Conservation (phyloP, 2,113 vertebrate species). For the Gnathonemus echidnorhynchus region DNA sequence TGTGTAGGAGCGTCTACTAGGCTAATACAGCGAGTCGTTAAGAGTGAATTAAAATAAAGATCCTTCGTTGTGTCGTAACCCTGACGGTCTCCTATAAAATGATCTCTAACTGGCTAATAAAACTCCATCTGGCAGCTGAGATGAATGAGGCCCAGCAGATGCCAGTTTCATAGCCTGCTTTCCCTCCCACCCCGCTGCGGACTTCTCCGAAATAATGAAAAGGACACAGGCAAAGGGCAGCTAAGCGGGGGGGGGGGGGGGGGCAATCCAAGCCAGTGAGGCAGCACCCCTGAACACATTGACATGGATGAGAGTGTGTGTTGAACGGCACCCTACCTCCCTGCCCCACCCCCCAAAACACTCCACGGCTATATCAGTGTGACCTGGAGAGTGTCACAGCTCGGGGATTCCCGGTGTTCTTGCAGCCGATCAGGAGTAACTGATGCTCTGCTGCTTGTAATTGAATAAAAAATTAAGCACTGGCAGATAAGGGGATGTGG, state of each 20-base stretch:
- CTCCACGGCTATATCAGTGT: not conserved
- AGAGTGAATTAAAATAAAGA: constrained; percentile 12
- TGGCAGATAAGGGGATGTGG: not conserved
- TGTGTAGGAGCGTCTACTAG: not conserved
- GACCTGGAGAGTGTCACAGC: not conserved
- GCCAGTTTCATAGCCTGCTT: not conserved
- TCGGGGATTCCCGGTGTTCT: not conserved
- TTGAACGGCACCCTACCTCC: not conserved
- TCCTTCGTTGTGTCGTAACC: not conserved
- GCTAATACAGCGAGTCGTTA: not conserved
- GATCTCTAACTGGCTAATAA: constrained; percentile 12
- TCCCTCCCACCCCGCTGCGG: not conserved
- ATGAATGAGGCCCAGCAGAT: not conserved
- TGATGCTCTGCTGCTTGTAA: not conserved
- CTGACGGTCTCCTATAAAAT: not conserved
- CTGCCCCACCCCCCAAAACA: not conserved
- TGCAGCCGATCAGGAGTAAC: not conserved
- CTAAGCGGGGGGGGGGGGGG: not conserved
- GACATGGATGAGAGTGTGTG: not conserved
- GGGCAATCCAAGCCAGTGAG: not conserved
- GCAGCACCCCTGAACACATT: not conserved
- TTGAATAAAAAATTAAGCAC: not conserved
- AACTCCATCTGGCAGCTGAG: not conserved
- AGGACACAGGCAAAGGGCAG: not conserved
- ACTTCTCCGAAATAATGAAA: not conserved